Percentiles rank a stretch among this genome's conserved stretches.
Evolutionary conservation across 2,797 vertebrate species (phyloP).

Genomic region (Lophura swinhoii): DNA sequence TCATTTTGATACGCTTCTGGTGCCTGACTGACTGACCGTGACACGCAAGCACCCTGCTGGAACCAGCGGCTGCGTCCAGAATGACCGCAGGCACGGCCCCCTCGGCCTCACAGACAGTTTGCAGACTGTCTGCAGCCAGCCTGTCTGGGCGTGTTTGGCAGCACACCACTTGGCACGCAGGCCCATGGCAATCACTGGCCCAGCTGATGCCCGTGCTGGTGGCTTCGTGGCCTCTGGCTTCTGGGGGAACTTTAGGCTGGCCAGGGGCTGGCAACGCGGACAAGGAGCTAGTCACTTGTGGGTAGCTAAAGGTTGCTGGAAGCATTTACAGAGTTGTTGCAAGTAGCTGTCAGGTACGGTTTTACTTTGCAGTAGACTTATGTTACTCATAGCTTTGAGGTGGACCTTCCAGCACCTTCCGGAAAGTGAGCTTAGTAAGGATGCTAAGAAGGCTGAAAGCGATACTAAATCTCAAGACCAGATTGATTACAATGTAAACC

Average conservation of each 20-base stretch:
- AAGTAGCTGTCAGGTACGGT: not conserved
- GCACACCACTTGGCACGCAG: fast-evolving
- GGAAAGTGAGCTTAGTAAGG: not conserved
- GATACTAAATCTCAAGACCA: not conserved
- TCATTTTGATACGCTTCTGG: not conserved
- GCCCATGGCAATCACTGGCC: not conserved
- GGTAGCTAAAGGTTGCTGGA: not conserved
- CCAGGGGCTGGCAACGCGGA: not conserved
- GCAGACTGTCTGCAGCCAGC: not conserved
- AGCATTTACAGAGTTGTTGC: not conserved
- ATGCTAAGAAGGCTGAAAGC: not conserved
- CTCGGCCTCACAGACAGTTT: not conserved
- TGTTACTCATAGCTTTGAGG: slow-evolving; percentile 1
- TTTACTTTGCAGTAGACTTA: not conserved
- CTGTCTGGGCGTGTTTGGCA: not conserved
- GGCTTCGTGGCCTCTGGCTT: not conserved
- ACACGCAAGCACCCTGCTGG: not conserved
- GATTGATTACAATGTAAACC: not conserved
- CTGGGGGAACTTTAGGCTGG: not conserved
- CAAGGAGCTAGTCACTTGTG: fast-evolving
- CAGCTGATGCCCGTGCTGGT: fast-evolving
- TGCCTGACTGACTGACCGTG: fast-evolving
- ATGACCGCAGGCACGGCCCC: not conserved
- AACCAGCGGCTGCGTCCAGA: not conserved
- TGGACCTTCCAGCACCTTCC: not conserved